A percentile compares a stretch with the other conserved stretches of the same genome.
phyloP scores from a whole-genome alignment of 1,140 invertebrate species.

The Zophobas morio region DNA sequence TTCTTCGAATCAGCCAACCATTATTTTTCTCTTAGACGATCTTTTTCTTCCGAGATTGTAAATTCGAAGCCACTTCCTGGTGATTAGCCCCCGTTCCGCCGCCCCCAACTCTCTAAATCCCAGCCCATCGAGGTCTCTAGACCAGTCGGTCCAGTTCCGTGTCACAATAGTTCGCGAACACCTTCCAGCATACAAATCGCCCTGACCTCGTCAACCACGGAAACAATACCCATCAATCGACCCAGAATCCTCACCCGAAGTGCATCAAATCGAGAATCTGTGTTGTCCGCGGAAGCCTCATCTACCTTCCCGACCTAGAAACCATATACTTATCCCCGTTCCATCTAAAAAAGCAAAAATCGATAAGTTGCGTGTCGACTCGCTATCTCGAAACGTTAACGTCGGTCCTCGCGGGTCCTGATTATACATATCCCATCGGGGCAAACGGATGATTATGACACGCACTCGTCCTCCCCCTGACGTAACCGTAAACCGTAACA shows the following conservation, averaged over 20 bases:
- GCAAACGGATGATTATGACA: slow-evolving; percentile 18
- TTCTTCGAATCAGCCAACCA: too few relatives aligned
- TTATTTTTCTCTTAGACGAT: too few relatives aligned
- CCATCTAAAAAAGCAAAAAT: not conserved
- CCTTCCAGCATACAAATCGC: too few relatives aligned
- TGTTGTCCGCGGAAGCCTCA: not conserved
- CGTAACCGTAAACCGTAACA: slow-evolving; percentile 41
- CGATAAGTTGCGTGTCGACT: slow-evolving; percentile 7
- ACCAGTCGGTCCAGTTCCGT: too few relatives aligned
- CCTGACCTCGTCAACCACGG: not conserved
- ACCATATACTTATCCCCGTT: not conserved
- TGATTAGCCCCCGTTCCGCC: too few relatives aligned
- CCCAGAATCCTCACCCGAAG: not conserved
- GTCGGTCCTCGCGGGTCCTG: slow-evolving; percentile 8
- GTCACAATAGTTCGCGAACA: too few relatives aligned
- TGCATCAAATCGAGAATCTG: not conserved
- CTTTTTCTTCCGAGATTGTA: too few relatives aligned
- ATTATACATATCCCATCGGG: slow-evolving; percentile 26
- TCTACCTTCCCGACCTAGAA: not conserved
- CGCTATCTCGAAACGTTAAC: not conserved
- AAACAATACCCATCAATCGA: not conserved
- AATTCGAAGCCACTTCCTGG: too few relatives aligned
- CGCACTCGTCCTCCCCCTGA: slow-evolving; percentile 24
- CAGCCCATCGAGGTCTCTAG: too few relatives aligned
- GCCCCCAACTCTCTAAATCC: too few relatives aligned